A percentile compares a stretch with the other conserved stretches of the same genome.
phyloP scores from a whole-genome alignment of 2,113 vertebrate genomes.

The Gadus macrocephalus region DNA sequence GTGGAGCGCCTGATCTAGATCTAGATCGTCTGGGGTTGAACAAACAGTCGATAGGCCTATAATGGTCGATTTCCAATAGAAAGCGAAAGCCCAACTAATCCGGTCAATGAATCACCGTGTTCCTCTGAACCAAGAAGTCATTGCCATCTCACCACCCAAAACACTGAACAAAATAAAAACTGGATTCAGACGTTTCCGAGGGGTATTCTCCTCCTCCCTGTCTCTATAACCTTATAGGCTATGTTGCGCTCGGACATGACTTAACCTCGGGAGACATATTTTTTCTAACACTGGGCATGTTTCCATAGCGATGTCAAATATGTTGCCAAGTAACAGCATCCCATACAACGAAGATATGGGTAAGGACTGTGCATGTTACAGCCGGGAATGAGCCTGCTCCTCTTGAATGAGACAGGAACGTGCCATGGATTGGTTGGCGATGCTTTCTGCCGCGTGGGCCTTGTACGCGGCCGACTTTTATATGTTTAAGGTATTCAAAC shows the following conservation, averaged over 20 bases:
- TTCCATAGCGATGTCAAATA: slow-evolving; percentile 77
- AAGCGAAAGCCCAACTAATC: too few species aligned
- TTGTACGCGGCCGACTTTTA: too few species aligned
- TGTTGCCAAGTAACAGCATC: slow-evolving; percentile 84
- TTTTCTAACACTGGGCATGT: slow-evolving; percentile 73
- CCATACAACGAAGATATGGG: slow-evolving; percentile 72
- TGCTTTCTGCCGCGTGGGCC: background rate
- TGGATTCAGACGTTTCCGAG: background rate
- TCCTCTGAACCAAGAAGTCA: too few species aligned
- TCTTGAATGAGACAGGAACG: slow-evolving; percentile 52
- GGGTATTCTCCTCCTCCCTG: background rate
- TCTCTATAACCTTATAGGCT: slow-evolving; percentile 2
- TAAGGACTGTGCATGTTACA: slow-evolving; percentile 47
- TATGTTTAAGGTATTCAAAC: too few species aligned
- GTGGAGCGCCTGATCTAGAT: too few species aligned
- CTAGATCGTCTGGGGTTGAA: too few species aligned
- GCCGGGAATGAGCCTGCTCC: slow-evolving; percentile 28
- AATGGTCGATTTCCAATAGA: too few species aligned
- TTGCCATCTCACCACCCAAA: background rate
- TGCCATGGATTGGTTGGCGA: slow-evolving; percentile 42
- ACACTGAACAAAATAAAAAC: background rate
- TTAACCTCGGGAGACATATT: slow-evolving; percentile 64
- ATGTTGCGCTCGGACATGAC: slow-evolving; percentile 53
- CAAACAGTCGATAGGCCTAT: too few species aligned
- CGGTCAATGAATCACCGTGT: too few species aligned